Evolutionary conservation across 2,113 vertebrate species (phyloP).

Genomic region (Eublepharis macularius): DNA sequence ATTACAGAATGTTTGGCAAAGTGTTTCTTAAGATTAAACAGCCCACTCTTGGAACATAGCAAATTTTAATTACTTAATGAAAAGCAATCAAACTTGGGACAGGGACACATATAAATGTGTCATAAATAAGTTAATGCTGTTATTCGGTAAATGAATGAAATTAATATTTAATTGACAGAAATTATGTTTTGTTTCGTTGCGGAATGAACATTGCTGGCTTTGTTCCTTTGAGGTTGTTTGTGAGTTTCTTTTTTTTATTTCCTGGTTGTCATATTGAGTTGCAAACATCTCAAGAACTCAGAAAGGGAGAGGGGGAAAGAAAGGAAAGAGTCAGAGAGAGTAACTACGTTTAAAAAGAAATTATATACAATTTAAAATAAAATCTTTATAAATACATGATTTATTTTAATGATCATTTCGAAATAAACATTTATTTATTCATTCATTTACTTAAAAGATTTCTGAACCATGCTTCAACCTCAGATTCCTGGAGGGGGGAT

Average conservation of each 20-base stretch:
- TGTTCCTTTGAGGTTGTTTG: neutral
- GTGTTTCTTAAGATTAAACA: constrained; percentile 34
- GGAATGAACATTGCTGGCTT: neutral
- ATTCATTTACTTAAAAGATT: too few species aligned
- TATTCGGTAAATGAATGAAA: constrained; percentile 38
- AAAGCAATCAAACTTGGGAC: constrained; percentile 22
- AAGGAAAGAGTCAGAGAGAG: neutral
- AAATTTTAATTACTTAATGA: constrained; percentile 47
- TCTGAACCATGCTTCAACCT: too few species aligned
- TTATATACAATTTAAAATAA: too few species aligned
- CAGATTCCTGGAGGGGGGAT: too few species aligned
- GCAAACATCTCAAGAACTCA: neutral
- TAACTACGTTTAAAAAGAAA: neutral
- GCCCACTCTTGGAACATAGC: constrained; percentile 25
- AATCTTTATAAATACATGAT: too few species aligned
- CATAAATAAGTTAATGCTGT: constrained; percentile 52
- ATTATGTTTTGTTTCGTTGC: constrained; percentile 7
- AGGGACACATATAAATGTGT: constrained; percentile 16
- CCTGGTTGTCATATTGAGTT: neutral
- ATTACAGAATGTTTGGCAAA: constrained; percentile 28
- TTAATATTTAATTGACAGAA: constrained; percentile 61
- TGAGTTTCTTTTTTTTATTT: neutral
- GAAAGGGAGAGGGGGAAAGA: neutral
- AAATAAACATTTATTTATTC: too few species aligned
- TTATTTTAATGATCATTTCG: too few species aligned